Evolutionary conservation across 2,113 vertebrate species (phyloP).

Genomic region (Petrocephalus zakoni): DNA sequence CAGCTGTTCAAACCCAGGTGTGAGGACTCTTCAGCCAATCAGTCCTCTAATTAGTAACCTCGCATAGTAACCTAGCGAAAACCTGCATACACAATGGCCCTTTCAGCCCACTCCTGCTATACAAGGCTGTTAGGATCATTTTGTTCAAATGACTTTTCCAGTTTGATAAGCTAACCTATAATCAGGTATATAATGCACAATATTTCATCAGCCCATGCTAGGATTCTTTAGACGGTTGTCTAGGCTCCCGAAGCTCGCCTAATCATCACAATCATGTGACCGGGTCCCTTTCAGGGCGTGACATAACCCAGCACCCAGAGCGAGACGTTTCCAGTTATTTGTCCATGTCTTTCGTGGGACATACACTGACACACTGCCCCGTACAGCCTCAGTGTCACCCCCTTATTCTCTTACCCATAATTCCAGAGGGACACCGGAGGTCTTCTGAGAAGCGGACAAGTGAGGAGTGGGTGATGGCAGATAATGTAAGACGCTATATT

Average conservation of each 20-base stretch:
- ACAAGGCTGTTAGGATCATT: background rate
- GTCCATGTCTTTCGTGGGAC: background rate
- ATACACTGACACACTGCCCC: background rate
- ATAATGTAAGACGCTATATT: background rate
- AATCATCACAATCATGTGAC: background rate
- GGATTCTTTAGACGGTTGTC: background rate
- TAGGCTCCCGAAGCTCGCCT: background rate
- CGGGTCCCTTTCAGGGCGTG: background rate
- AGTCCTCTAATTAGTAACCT: no score
- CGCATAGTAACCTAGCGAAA: no score
- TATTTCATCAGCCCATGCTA: background rate
- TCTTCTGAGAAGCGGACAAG: background rate
- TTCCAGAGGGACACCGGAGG: background rate
- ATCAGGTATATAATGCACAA: background rate
- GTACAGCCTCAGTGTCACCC: background rate
- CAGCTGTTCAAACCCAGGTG: no score
- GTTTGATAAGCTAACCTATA: background rate
- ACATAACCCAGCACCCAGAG: background rate
- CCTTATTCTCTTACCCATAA: background rate
- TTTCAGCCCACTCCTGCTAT: no score
- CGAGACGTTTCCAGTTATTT: background rate
- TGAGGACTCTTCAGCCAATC: no score
- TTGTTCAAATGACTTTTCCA: background rate
- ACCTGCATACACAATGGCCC: background rate
- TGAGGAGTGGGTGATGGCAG: background rate